Evolutionary conservation across 53 echinoderm and acorn worm species (phyloP).

Genomic region (Echinometra lucunter): DNA sequence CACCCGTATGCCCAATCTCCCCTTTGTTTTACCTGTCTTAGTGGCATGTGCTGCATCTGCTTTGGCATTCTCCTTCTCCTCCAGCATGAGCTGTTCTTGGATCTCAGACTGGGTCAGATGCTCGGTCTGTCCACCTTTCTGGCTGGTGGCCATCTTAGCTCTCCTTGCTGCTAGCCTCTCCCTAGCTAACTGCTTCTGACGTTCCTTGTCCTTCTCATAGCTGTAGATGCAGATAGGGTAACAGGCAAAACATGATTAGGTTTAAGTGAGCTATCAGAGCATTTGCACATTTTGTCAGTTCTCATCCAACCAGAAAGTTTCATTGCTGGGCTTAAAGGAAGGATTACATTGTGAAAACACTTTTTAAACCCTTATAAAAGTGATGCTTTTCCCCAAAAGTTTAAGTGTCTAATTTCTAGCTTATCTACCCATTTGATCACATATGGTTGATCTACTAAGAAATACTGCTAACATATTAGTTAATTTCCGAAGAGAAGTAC

Average conservation of each 20-base stretch:
- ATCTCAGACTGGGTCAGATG: constrained; percentile 74
- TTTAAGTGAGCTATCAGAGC: background rate
- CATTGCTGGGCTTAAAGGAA: too few relatives aligned
- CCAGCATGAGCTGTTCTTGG: constrained; percentile 74
- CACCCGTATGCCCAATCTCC: too few relatives aligned
- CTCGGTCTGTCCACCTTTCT: background rate
- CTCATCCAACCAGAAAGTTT: too few relatives aligned
- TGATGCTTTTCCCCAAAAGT: too few relatives aligned
- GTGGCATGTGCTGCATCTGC: constrained; percentile 84
- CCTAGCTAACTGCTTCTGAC: constrained; percentile 91
- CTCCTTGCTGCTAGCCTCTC: constrained; percentile 79
- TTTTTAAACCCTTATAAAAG: too few relatives aligned
- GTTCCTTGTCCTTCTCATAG: constrained; percentile 83
- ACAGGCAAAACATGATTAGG: background rate
- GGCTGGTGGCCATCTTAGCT: constrained; percentile 70
- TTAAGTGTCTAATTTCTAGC: too few relatives aligned
- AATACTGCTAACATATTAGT: too few relatives aligned
- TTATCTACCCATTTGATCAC: too few relatives aligned
- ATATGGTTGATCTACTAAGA: too few relatives aligned
- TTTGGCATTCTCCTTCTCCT: constrained; percentile 91
- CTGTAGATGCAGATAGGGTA: background rate
- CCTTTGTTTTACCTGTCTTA: constrained; percentile 64
- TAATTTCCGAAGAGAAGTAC: too few relatives aligned
- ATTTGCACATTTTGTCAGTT: too few relatives aligned
- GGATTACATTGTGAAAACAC: too few relatives aligned